phyloP scores from a whole-genome alignment of 2,888 invertebrate genomes.

The Dolichopus griseipennis region DNA sequence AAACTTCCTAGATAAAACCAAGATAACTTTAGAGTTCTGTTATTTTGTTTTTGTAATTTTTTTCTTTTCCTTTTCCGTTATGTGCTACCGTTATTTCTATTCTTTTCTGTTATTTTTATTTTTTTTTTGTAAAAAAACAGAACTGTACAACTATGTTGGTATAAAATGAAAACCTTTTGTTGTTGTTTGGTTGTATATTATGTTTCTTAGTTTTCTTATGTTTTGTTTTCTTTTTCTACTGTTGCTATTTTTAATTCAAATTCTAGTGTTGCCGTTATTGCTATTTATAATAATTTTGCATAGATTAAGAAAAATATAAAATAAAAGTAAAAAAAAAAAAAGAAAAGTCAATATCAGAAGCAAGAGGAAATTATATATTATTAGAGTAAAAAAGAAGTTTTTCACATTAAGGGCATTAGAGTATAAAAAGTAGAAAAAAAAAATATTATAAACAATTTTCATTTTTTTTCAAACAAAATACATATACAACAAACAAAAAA shows the following conservation, averaged over 20 bases:
- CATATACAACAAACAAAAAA: too few species aligned
- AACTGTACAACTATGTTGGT: too few species aligned
- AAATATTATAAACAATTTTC: neutral
- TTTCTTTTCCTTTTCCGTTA: too few species aligned
- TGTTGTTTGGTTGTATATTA: neutral
- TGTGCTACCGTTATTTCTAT: too few species aligned
- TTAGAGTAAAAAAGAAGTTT: too few species aligned
- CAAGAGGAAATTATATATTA: too few species aligned
- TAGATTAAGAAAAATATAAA: neutral
- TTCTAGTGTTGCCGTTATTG: neutral
- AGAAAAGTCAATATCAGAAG: too few species aligned
- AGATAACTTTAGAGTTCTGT: neutral
- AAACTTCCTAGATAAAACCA: neutral
- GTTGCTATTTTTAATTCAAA: neutral
- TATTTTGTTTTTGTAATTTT: neutral
- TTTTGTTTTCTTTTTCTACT: neutral
- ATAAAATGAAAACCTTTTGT: neutral
- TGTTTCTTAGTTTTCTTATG: neutral
- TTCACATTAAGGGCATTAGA: neutral
- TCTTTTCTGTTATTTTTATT: too few species aligned
- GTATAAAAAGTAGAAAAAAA: neutral
- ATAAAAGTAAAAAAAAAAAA: neutral
- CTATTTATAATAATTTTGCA: neutral
- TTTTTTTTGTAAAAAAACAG: too few species aligned
- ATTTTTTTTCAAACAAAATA: neutral